Conservation (phyloP, 2,888 invertebrate species). For the Mongoloraphidia duomilia region DNA sequence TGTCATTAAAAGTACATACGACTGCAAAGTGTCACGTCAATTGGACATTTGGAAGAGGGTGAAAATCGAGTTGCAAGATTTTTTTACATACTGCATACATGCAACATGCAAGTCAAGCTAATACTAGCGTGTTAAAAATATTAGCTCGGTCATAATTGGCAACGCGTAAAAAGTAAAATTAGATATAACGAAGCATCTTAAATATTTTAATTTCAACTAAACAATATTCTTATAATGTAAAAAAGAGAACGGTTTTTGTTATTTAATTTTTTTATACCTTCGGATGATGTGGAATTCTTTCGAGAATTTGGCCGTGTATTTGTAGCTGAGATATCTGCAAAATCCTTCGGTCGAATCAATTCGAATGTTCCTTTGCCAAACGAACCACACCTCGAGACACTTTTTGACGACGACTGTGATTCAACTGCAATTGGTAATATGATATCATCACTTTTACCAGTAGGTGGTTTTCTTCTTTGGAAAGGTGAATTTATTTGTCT, state of each 20-base stretch:
- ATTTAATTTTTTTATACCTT: conserved; percentile 7
- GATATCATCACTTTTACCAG: not conserved
- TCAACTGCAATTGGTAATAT: conserved; percentile 6
- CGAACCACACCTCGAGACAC: not conserved
- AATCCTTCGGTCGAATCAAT: conserved; percentile 39
- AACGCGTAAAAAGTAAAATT: too few species aligned
- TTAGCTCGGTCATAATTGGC: too few species aligned
- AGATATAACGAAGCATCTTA: too few species aligned
- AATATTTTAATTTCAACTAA: too few species aligned
- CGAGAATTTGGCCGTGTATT: conserved; percentile 16
- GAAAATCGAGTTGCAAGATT: too few species aligned
- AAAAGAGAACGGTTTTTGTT: conserved; percentile 26
- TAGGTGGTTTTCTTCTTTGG: conserved; percentile 5
- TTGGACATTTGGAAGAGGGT: too few species aligned
- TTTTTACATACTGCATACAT: too few species aligned
- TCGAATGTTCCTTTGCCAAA: conserved; percentile 26
- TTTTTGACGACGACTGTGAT: not conserved
- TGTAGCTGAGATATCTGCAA: conserved; percentile 34
- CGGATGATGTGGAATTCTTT: too few species aligned
- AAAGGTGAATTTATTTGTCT: conserved; percentile 24
- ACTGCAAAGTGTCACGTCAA: too few species aligned
- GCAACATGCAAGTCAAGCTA: too few species aligned
- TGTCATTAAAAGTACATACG: too few species aligned
- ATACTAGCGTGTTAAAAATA: too few species aligned
- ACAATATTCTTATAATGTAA: conserved; percentile 9